These are phyloP conservation scores for Cephus rjabovi DNA, from an alignment of 2,888 invertebrate genomes.

Conservation along the genomic window DNA sequence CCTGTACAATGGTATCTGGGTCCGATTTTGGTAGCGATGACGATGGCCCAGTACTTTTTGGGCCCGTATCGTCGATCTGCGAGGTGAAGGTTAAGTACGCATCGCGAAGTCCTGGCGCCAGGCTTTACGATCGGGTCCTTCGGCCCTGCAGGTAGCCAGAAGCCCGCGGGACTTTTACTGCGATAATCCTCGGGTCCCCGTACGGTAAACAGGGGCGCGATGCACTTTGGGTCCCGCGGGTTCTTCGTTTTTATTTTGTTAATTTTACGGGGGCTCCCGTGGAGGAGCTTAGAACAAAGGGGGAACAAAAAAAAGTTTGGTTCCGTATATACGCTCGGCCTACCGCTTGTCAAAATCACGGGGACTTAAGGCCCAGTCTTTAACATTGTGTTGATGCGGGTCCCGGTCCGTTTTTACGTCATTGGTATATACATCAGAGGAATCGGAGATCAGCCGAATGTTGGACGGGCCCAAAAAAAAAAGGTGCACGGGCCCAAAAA, in stretches of 20 bases:
- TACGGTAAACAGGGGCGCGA: slow-evolving; percentile 8
- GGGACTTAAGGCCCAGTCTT: background rate
- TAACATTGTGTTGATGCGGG: background rate
- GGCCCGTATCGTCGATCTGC: slow-evolving; percentile 3
- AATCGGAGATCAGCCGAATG: background rate
- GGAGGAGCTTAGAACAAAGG: background rate
- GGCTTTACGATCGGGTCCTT: slow-evolving; percentile 36
- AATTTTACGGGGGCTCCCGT: background rate
- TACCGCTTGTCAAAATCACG: background rate
- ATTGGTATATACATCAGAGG: background rate
- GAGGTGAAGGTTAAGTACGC: slow-evolving; percentile 32
- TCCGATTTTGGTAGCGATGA: background rate
- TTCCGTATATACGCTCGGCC: background rate
- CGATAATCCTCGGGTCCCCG: slow-evolving; percentile 4
- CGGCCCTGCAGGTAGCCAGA: slow-evolving; percentile 31
- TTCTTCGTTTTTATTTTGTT: background rate
- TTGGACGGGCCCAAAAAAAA: background rate
- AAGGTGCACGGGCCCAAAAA: too few relatives aligned
- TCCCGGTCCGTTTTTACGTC: background rate
- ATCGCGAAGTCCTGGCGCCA: slow-evolving; percentile 41
- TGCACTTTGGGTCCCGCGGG: background rate
- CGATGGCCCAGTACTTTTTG: background rate
- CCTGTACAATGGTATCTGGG: background rate
- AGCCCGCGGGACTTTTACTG: slow-evolving; percentile 10
- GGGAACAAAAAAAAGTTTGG: background rate